Percentiles rank a stretch among this genome's conserved stretches.
These are phyloP conservation scores for Leucopsar rothschildi DNA, from an alignment of 2,113 vertebrate genomes.

Conservation along the genomic window DNA sequence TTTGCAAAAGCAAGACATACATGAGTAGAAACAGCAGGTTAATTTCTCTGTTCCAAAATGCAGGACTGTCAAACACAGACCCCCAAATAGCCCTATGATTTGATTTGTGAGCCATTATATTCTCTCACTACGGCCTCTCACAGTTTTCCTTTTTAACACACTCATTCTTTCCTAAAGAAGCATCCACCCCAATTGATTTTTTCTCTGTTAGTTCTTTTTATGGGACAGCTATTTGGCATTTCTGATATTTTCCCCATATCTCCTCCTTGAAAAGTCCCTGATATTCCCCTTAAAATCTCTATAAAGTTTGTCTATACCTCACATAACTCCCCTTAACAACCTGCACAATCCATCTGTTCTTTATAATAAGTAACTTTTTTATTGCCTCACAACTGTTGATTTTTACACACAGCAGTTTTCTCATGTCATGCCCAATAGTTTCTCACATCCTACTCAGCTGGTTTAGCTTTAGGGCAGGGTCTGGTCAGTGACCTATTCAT, in stretches of 20 bases:
- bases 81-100: neutral
- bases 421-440: neutral
- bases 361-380: neutral
- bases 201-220: neutral
- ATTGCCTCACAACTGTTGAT: neutral
- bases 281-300: neutral
- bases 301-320: neutral
- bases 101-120: neutral
- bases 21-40: accelerated
- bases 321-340: neutral
- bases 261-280: neutral
- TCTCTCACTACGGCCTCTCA: accelerated
- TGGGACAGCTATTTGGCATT: neutral
- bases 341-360: neutral
- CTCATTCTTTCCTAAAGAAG: neutral
- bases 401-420: neutral
- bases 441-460: neutral
- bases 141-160: neutral
- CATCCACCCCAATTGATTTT: neutral
- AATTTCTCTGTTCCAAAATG: neutral
- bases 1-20: neutral
- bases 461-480: neutral
- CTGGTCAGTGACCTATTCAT: neutral
- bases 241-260: neutral
- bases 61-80: neutral